phyloP scores from a whole-genome alignment of 2,113 vertebrate genomes.

The Gadus macrocephalus region DNA sequence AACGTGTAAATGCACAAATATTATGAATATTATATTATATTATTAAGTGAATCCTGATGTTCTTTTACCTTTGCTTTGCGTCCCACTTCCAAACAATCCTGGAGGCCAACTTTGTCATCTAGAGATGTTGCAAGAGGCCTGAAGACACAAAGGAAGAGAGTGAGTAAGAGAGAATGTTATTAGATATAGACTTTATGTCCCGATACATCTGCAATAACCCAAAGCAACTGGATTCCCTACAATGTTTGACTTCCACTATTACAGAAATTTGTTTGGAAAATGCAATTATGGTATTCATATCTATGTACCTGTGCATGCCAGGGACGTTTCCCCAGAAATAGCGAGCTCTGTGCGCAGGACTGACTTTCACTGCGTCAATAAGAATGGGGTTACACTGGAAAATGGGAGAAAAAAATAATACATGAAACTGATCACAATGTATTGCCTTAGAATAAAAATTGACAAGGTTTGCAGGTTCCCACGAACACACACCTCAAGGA shows the following conservation, averaged over 20 bases:
- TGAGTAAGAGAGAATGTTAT: neutral
- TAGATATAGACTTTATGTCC: neutral
- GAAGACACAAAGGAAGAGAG: slow-evolving; percentile 13
- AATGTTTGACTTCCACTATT: too few relatives aligned
- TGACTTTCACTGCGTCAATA: slow-evolving; percentile 88
- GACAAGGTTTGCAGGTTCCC: neutral
- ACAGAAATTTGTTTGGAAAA: too few relatives aligned
- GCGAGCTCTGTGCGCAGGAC: slow-evolving; percentile 86
- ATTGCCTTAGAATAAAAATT: neutral
- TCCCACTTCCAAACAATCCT: slow-evolving; percentile 83
- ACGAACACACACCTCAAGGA: slow-evolving; percentile 80
- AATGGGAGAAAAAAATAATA: neutral
- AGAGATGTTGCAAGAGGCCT: slow-evolving; percentile 75
- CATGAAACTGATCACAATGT: neutral
- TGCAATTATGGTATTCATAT: neutral
- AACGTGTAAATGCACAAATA: neutral
- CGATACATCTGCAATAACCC: neutral
- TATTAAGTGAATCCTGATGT: neutral
- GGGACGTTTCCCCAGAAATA: slow-evolving; percentile 98
- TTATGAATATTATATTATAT: neutral
- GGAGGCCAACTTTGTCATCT: slow-evolving; percentile 76
- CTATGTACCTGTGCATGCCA: slow-evolving; percentile 87
- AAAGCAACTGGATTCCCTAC: too few relatives aligned
- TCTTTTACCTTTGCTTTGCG: slow-evolving; percentile 78
- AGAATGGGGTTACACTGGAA: slow-evolving; percentile 90